Conservation (phyloP, 1,140 invertebrate species). For the Penaeus japonicus region DNA sequence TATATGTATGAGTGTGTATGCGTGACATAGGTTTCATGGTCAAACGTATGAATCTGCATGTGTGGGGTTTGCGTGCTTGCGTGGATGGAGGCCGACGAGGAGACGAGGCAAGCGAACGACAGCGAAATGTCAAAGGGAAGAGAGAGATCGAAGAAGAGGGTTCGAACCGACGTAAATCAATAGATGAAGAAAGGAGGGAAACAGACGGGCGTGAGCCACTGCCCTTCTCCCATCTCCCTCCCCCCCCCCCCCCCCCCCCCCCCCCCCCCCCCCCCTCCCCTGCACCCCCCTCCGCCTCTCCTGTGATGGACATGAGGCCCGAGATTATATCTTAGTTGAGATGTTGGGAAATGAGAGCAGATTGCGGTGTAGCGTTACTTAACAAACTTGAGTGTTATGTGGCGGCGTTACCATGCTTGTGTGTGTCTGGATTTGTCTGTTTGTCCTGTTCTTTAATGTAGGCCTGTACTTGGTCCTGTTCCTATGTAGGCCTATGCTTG, state of each 20-base stretch:
- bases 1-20: background rate
- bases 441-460: background rate
- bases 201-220: background rate
- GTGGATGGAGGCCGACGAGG: background rate
- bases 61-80: background rate
- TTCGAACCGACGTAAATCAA: background rate
- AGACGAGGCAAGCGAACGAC: background rate
- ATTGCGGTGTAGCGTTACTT: background rate
- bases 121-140: background rate
- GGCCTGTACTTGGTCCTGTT: background rate
- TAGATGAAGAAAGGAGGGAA: background rate
- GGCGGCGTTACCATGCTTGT: background rate
- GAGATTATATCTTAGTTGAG: too few relatives aligned
- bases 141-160: background rate
- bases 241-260: too few relatives aligned
- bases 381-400: background rate
- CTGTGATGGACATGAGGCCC: too few relatives aligned
- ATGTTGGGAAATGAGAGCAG: too few relatives aligned
- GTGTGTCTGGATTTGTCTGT: background rate
- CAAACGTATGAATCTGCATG: too few relatives aligned
- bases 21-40: too few relatives aligned
- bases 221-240: too few relatives aligned
- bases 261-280: too few relatives aligned
- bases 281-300: too few relatives aligned
- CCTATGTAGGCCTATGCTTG: too few relatives aligned